Base-by-base conservation (phyloP, 1,140 invertebrate genomes). In the Microplitis mediator region DNA sequence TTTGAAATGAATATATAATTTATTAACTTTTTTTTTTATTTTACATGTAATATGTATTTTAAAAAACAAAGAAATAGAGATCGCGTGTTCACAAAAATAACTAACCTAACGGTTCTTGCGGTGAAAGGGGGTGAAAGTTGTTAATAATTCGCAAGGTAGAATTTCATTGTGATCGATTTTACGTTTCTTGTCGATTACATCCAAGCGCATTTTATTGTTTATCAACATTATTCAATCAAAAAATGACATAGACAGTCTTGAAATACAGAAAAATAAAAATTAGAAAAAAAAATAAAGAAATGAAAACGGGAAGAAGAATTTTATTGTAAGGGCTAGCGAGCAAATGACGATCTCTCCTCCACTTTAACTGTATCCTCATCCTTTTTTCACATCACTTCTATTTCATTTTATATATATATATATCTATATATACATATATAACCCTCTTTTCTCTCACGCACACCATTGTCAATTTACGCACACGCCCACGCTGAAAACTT, bases 401-500 rank as follows among this genome's bases (percentile, higher is more conserved):
- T 50, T 52, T 32, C 23, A n/a, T 11, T 14, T 31, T 4, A 65
- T 3, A 50, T 51, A 50, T 23, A 23, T 23, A 23, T 23, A 50
- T 51, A 50, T 23, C 0, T 23, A 23, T 23, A 23, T 23, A 23
- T 23, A 23, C 2, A 23, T 23, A 50, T 67, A 67, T 54, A 31
- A 67, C 36, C 71, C 71, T 50, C 56, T 34, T 72, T 72, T 66
- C 50, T 71, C 34, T 71, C 51, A 60, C 58, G 61, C 70, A 75
- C 62, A 72, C 74, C n/a, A 71, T 54, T 45, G 6, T 45, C 39
- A 70, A 61, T n/a, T 50, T 45, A 60, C 64, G 58, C 64, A 71
- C 74, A 75, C 74, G 52, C 74, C 56, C 52, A 68, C 61, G 67
- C 70, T 63, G 54, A 74, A 75, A 75, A 76, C 72, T 61, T 50